These are phyloP conservation scores for Rhombomys opimus DNA, from an alignment of 2,113 vertebrate genomes.

Conservation along the genomic window DNA sequence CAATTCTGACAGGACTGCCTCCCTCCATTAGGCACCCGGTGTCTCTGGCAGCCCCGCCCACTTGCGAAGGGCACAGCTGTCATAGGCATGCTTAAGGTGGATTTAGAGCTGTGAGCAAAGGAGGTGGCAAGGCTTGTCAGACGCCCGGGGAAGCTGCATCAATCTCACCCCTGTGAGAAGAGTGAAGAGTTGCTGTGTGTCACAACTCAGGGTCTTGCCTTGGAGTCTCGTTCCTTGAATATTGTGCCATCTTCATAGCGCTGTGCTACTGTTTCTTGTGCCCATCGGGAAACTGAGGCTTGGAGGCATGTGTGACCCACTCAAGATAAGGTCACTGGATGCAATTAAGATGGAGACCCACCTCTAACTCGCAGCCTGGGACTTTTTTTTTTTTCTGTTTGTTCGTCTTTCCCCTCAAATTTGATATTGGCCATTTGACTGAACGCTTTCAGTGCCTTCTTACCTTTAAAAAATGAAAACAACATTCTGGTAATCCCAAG, in stretches of 20 bases:
- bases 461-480: constrained; percentile 18
- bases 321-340: neutral
- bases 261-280: neutral
- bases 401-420: neutral
- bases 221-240: neutral
- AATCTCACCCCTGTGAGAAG: neutral
- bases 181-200: constrained; percentile 12
- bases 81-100: neutral
- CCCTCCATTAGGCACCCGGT: constrained; percentile 64
- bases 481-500: neutral
- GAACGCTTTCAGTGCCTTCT: neutral
- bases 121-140: neutral
- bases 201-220: neutral
- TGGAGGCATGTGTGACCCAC: neutral
- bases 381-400: neutral
- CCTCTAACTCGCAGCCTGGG: neutral
- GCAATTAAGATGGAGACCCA: constrained; percentile 1
- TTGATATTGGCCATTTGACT: constrained; percentile 9
- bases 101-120: neutral
- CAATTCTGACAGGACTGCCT: constrained; percentile 83
- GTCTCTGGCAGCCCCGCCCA: constrained; percentile 71
- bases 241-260: neutral
- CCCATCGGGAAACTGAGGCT: neutral
- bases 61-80: constrained; percentile 61
- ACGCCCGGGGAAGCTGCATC: neutral